These are phyloP conservation scores for Scortum barcoo DNA, from an alignment of 2,113 vertebrate species.

Conservation along the genomic window DNA sequence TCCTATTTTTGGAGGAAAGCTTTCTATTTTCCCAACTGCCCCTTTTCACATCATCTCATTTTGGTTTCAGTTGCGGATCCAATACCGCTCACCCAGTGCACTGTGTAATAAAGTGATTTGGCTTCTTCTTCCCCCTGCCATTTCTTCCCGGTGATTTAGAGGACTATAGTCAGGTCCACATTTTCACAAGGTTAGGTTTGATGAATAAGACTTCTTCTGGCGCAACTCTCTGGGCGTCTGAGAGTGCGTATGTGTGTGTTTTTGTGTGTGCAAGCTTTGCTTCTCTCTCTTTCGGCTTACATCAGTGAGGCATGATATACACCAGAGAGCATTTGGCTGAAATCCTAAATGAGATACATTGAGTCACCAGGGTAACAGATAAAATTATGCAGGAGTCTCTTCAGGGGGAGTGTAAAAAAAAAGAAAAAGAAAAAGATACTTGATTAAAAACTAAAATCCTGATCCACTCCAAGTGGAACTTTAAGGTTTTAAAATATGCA, in stretches of 20 bases:
- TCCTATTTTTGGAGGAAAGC: conserved; percentile 46
- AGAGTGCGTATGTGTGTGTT: not conserved
- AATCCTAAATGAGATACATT: conserved; percentile 50
- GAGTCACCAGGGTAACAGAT: conserved; percentile 46
- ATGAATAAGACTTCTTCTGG: conserved; percentile 67
- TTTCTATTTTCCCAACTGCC: conserved; percentile 41
- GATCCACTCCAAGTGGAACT: not conserved
- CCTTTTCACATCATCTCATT: conserved; percentile 39
- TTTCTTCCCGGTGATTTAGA: conserved; percentile 73
- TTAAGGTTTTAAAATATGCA: conserved; percentile 28
- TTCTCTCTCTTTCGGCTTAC: conserved; percentile 41
- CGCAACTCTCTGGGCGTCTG: conserved; percentile 29
- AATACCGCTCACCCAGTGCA: conserved; percentile 36
- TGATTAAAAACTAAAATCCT: conserved; percentile 16
- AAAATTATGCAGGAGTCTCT: conserved; percentile 8
- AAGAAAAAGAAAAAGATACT: not conserved
- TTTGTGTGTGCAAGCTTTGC: conserved; percentile 7
- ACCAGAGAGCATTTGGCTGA: conserved; percentile 60
- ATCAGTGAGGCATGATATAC: conserved; percentile 45
- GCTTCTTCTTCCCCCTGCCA: conserved; percentile 42
- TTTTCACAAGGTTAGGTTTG: conserved; percentile 67
- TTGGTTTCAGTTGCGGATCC: conserved; percentile 59
- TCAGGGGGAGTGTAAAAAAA: not conserved
- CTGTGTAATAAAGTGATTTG: conserved; percentile 57
- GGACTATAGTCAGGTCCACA: conserved; percentile 48